phyloP scores from a whole-genome alignment of 2,113 vertebrate species.

The Australoheros scitulus region DNA sequence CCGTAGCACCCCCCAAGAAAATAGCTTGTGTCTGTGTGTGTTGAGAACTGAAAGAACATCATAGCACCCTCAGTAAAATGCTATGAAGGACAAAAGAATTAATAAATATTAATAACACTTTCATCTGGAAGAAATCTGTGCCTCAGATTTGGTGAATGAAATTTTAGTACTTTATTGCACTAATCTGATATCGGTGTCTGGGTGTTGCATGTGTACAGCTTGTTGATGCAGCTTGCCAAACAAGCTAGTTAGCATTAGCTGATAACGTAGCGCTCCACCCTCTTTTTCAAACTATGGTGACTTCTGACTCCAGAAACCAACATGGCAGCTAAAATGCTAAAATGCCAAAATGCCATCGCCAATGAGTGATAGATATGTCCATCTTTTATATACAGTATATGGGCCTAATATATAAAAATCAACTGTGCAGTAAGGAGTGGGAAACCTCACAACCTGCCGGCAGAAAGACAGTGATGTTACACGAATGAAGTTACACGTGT shows the following conservation, averaged over 20 bases:
- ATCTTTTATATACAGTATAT: not conserved
- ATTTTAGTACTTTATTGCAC: no score
- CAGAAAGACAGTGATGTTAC: not conserved
- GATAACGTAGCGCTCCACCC: not conserved
- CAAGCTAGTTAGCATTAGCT: rapidly evolving
- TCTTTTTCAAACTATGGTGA: not conserved
- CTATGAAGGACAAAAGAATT: not conserved
- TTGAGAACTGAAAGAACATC: no score
- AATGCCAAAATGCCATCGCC: not conserved
- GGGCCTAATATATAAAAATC: not conserved
- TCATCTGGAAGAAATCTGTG: not conserved
- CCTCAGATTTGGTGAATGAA: no score
- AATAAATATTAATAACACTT: not conserved
- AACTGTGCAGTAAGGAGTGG: not conserved
- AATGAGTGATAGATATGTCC: not conserved
- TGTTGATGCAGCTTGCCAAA: not conserved
- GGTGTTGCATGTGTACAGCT: not conserved
- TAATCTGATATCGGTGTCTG: no score
- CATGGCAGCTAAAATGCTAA: not conserved
- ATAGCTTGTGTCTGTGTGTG: no score
- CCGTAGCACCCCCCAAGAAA: no score
- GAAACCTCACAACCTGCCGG: not conserved
- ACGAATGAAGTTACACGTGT: not conserved
- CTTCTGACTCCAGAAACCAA: not conserved
- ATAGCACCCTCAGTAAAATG: no score